Percentiles rank a stretch among this genome's conserved stretches.
Evolutionary conservation across 53 echinoderm and acorn worm genomes (phyloP).

Genomic region (Apostichopus leukothele): DNA sequence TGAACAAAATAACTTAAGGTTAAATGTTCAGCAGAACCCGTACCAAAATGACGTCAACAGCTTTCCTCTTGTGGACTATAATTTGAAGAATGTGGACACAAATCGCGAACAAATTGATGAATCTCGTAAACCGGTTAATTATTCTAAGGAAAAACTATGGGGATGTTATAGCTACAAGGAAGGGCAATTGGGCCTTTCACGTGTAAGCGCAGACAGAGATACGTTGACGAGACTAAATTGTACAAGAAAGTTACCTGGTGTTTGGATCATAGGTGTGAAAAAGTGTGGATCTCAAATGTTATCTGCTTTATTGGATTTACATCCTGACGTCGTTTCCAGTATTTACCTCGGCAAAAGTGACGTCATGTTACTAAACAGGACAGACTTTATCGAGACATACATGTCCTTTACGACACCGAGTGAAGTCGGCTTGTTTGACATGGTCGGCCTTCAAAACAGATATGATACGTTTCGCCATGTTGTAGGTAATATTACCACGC

Average conservation of each 20-base stretch:
- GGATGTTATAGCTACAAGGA: constrained; percentile 24
- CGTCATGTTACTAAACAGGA: background rate
- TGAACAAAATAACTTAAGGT: too few species aligned
- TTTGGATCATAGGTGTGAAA: constrained; percentile 45
- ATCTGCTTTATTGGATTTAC: constrained; percentile 24
- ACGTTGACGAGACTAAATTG: background rate
- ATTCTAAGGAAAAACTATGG: constrained; percentile 12
- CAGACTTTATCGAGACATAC: background rate
- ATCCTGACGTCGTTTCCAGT: constrained; percentile 23
- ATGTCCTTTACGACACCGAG: constrained; percentile 28
- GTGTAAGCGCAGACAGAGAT: background rate
- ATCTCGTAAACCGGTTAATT: background rate
- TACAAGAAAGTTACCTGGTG: background rate
- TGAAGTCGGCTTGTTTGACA: constrained; percentile 26
- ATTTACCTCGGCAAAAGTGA: constrained; percentile 17
- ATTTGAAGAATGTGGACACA: too few species aligned
- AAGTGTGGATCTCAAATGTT: constrained; percentile 46
- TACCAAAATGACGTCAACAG: too few species aligned
- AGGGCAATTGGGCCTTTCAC: constrained; percentile 16
- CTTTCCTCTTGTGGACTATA: too few species aligned
- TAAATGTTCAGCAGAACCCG: too few species aligned
- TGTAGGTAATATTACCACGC: background rate
- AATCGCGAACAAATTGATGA: background rate
- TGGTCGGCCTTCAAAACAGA: constrained; percentile 15
- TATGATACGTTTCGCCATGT: background rate